phyloP scores from a whole-genome alignment of 2,797 vertebrate species.

The Leuciscus waleckii region DNA sequence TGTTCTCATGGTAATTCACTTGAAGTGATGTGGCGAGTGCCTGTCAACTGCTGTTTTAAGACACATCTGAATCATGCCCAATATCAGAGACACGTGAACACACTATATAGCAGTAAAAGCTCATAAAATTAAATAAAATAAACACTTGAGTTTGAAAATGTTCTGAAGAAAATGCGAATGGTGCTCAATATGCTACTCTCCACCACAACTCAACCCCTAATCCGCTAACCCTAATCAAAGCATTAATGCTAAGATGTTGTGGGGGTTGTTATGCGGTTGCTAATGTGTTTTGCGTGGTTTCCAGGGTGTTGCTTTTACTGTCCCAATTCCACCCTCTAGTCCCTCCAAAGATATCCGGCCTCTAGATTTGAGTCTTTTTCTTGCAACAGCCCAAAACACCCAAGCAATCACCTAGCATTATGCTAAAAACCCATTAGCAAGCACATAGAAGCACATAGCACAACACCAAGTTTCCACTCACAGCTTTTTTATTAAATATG shows the following conservation, averaged over 20 bases:
- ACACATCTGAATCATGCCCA: background rate
- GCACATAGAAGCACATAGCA: background rate
- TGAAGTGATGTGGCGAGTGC: slow-evolving; percentile 37
- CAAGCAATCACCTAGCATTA: background rate
- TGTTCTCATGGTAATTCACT: slow-evolving; percentile 48
- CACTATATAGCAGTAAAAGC: background rate
- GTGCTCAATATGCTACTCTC: background rate
- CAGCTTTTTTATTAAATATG: no score
- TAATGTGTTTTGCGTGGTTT: background rate
- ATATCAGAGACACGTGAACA: background rate
- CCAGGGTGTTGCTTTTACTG: background rate
- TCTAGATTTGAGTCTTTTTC: background rate
- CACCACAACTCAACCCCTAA: background rate
- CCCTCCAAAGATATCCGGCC: background rate
- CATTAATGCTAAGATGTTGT: background rate
- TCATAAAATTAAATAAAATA: background rate
- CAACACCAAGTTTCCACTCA: background rate
- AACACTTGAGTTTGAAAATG: background rate
- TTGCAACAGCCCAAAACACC: background rate
- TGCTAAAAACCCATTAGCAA: background rate
- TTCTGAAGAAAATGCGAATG: background rate
- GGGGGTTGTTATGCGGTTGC: background rate
- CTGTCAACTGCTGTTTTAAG: slow-evolving; percentile 16
- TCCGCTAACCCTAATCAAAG: no score
- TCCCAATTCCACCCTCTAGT: background rate